Evolutionary conservation across 2,888 invertebrate genomes (phyloP).

Genomic region (Rhagonycha fulva): DNA sequence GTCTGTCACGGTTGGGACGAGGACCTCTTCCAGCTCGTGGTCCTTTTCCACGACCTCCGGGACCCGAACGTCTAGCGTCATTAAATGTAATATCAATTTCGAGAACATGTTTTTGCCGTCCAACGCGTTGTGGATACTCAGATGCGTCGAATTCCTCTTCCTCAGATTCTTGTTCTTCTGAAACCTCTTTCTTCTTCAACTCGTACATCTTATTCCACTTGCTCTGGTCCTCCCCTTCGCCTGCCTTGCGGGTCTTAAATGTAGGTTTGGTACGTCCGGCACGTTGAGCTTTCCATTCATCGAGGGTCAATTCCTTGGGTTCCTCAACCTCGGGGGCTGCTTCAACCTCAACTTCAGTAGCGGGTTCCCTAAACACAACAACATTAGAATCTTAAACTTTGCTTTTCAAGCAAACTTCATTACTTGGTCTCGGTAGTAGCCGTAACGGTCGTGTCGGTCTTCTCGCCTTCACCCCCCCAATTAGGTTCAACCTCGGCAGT

Average conservation of each 20-base stretch:
- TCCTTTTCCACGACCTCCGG: conserved; percentile 64
- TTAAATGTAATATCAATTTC: conserved; percentile 89
- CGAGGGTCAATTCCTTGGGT: conserved; percentile 86
- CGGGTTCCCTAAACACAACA: conserved; percentile 42
- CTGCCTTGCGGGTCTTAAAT: conserved; percentile 91
- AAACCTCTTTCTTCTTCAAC: conserved; percentile 75
- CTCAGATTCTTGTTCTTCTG: conserved; percentile 52
- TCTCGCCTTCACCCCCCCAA: conserved; percentile 59
- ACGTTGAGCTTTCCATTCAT: conserved; percentile 92
- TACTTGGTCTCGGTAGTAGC: conserved; percentile 43
- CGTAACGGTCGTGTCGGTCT: conserved; percentile 45
- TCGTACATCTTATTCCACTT: conserved; percentile 93
- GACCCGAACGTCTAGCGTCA: conserved; percentile 75
- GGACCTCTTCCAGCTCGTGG: conserved; percentile 56
- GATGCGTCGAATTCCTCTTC: conserved; percentile 70
- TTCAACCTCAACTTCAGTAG: conserved; percentile 45
- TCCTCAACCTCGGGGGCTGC: conserved; percentile 68
- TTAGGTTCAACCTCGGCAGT: conserved; percentile 45
- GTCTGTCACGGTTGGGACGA: conserved; percentile 34
- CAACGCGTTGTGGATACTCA: conserved; percentile 84
- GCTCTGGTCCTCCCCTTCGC: conserved; percentile 88
- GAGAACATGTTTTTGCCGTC: conserved; percentile 81
- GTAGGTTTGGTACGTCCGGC: conserved; percentile 81
- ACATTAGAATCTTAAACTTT: background rate
- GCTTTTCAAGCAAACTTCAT: conserved; percentile 12